Evolutionary conservation across 2,797 vertebrate genomes (phyloP).

Genomic region (Loriculus beryllinus): DNA sequence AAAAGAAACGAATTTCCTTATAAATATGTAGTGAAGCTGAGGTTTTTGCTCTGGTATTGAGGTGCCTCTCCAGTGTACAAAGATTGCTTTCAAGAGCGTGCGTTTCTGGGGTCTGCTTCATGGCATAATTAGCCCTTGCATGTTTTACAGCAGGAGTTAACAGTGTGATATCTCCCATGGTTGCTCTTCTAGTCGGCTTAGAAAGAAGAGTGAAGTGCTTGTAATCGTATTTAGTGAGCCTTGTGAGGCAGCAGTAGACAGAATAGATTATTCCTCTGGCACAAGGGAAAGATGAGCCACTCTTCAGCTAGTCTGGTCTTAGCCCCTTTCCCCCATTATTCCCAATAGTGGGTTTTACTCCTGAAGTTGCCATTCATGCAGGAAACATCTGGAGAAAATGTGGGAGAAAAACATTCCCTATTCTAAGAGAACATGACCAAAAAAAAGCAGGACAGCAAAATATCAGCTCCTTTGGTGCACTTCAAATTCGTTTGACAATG

Average conservation of each 20-base stretch:
- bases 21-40: neutral
- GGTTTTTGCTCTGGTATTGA: neutral
- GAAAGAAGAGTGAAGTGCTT: neutral
- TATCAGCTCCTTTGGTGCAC: neutral
- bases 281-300: neutral
- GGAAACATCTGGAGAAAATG: neutral
- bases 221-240: neutral
- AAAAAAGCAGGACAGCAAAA: neutral
- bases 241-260: neutral
- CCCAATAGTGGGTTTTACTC: neutral
- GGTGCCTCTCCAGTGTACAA: neutral
- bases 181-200: neutral
- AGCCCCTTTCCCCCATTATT: neutral
- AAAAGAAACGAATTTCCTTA: neutral
- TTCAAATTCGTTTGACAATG: neutral
- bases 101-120: neutral
- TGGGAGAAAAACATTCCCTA: neutral
- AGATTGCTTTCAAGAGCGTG: neutral
- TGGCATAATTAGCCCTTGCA: neutral
- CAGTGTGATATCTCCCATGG: neutral
- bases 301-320: neutral
- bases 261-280: neutral
- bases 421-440: neutral
- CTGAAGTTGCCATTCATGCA: neutral
- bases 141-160: neutral